phyloP scores from a whole-genome alignment of 2,113 vertebrate species.

The Elanus axillaris region DNA sequence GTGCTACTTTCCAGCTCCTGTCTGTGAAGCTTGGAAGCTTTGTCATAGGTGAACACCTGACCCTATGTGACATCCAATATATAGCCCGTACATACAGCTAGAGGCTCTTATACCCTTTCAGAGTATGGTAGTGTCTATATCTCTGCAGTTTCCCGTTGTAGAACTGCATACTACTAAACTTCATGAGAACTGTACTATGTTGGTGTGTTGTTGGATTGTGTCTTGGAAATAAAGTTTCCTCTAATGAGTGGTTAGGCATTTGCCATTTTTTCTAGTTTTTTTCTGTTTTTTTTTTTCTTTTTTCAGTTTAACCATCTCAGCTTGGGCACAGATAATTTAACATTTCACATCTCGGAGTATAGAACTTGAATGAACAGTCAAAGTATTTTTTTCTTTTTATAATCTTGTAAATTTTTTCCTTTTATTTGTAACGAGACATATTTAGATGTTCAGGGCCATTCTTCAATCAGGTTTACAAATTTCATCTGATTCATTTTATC shows the following conservation, averaged over 20 bases:
- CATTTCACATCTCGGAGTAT: neutral
- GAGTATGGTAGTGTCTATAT: neutral
- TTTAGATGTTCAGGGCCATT: neutral
- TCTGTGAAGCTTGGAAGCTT: neutral
- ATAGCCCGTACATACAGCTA: neutral
- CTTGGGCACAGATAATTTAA: neutral
- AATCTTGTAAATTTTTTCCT: neutral
- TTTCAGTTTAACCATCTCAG: neutral
- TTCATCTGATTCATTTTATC: constrained; percentile 21
- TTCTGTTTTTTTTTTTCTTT: no score
- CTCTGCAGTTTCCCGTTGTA: neutral
- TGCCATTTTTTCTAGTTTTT: neutral
- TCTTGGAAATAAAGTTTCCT: neutral
- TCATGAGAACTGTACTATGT: neutral
- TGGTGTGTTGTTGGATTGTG: neutral
- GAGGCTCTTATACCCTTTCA: neutral
- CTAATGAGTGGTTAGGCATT: neutral
- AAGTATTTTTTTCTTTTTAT: neutral
- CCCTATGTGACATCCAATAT: neutral
- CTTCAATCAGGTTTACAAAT: neutral
- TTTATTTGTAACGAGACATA: neutral
- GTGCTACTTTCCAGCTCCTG: neutral
- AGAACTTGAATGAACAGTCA: neutral
- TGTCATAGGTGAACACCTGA: neutral
- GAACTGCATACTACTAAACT: neutral